These are phyloP conservation scores for Dasysyrphus albostriatus DNA, from an alignment of 2,888 invertebrate genomes.

Conservation along the genomic window DNA sequence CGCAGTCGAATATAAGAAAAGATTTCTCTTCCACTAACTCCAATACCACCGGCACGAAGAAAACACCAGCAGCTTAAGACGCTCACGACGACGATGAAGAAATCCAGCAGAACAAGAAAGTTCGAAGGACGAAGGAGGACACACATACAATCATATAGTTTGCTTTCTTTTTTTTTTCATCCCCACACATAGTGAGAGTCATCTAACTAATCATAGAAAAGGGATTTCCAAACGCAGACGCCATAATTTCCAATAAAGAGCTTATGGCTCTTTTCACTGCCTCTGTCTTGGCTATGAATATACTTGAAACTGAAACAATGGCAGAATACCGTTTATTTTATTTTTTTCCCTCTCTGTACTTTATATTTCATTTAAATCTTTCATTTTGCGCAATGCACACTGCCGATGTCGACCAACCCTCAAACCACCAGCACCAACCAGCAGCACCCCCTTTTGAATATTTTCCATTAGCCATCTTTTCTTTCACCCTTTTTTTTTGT, in stretches of 20 bases:
- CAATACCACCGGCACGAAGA: neutral
- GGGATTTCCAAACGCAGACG: slow-evolving; percentile 75
- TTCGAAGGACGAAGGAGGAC: slow-evolving; percentile 64
- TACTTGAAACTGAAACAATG: slow-evolving; percentile 63
- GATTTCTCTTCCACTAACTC: slow-evolving; percentile 54
- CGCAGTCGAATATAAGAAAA: slow-evolving; percentile 67
- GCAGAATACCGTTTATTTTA: slow-evolving; percentile 42
- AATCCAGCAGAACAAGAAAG: slow-evolving; percentile 52
- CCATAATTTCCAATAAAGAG: slow-evolving; percentile 76
- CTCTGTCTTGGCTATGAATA: slow-evolving; percentile 34
- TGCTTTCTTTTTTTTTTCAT: neutral
- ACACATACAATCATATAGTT: slow-evolving; percentile 18
- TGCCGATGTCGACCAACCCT: neutral
- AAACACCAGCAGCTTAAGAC: neutral
- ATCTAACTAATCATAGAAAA: slow-evolving; percentile 66
- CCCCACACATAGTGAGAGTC: slow-evolving; percentile 11
- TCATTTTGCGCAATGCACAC: slow-evolving; percentile 63
- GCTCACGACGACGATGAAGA: slow-evolving; percentile 13
- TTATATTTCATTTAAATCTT: slow-evolving; percentile 57
- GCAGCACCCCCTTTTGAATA: slow-evolving; percentile 21
- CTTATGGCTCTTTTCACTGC: slow-evolving; percentile 62
- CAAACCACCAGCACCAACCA: neutral
- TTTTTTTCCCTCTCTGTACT: slow-evolving; percentile 8
- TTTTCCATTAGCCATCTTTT: slow-evolving; percentile 65
- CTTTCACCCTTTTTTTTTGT: neutral